Conservation (phyloP, 2,888 invertebrate genomes). For the Scrobipalpa costella region DNA sequence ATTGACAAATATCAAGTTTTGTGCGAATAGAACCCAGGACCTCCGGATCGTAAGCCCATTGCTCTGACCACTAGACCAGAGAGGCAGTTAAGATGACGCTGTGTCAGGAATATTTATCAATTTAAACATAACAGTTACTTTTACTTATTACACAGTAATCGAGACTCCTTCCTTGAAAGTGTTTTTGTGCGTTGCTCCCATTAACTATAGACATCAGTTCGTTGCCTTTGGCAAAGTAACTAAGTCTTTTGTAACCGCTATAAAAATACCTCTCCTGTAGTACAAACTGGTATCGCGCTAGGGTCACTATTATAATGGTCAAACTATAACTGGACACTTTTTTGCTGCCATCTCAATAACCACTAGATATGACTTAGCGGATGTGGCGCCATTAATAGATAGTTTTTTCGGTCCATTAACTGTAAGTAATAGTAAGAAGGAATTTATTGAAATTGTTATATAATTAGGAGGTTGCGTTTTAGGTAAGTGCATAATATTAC, state of each 20-base stretch:
- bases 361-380: slow-evolving; percentile 51
- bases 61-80: too few species aligned
- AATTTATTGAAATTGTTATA: neutral
- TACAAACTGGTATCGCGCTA: too few species aligned
- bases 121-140: slow-evolving; percentile 4
- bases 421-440: neutral
- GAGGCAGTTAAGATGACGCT: too few species aligned
- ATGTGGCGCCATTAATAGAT: slow-evolving; percentile 41
- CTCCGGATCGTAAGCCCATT: too few species aligned
- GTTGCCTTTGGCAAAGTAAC: slow-evolving; percentile 55
- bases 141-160: neutral
- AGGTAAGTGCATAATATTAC: neutral
- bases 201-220: slow-evolving; percentile 48
- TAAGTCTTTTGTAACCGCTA: neutral
- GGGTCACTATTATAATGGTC: neutral
- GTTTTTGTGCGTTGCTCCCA: slow-evolving; percentile 60
- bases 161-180: slow-evolving; percentile 44
- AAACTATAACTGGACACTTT: slow-evolving; percentile 64
- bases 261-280: neutral
- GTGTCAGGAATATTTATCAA: too few species aligned
- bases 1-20: too few species aligned
- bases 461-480: too few species aligned
- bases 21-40: too few species aligned
- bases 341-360: slow-evolving; percentile 53
- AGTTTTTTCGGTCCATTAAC: slow-evolving; percentile 9